Conservation (phyloP, 35 echinoderm and acorn worm genomes). For the Diadema setosum region DNA sequence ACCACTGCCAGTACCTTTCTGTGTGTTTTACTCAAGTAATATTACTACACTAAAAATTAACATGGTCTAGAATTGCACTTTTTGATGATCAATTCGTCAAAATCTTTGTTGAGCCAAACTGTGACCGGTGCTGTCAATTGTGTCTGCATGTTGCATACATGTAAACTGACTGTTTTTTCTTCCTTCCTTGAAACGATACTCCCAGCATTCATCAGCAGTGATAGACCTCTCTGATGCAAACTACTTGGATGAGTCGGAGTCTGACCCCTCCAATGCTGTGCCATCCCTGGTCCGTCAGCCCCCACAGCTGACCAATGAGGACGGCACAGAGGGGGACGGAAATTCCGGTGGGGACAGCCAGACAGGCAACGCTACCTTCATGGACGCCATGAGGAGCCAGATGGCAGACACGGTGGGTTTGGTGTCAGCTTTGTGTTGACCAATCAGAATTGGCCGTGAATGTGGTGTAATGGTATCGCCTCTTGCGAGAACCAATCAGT, state of each 20-base stretch:
- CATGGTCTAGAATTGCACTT: background rate
- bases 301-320: conserved; percentile 15
- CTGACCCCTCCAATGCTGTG: too few species aligned
- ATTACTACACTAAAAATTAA: background rate
- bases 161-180: background rate
- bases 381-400: conserved; percentile 90
- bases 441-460: too few species aligned
- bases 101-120: background rate
- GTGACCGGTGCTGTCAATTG: too few species aligned
- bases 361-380: conserved; percentile 25
- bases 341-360: background rate
- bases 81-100: background rate
- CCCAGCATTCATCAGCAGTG: conserved; percentile 64
- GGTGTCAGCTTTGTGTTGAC: too few species aligned
- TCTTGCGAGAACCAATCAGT: too few species aligned
- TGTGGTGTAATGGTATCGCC: too few species aligned
- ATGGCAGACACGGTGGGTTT: conserved; percentile 78
- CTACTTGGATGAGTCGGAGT: background rate
- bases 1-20: too few species aligned
- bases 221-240: conserved; percentile 75
- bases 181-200: background rate
- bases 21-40: background rate
- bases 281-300: conserved; percentile 22
- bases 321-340: too few species aligned
- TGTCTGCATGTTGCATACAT: too few species aligned